phyloP scores from a whole-genome alignment of 2,113 vertebrate species.

The Thymallus thymallus region DNA sequence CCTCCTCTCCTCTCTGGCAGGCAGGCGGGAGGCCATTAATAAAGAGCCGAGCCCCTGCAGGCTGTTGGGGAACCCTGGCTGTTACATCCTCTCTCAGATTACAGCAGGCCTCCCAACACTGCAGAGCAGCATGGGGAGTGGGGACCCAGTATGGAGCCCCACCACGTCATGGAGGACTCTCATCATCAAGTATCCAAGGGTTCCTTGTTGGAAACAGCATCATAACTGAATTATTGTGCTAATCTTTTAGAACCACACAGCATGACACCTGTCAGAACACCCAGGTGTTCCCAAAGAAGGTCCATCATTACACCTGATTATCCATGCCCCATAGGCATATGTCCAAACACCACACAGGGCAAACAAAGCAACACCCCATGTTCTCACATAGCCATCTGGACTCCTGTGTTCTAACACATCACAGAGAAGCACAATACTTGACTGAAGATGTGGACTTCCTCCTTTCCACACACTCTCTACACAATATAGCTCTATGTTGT shows the following conservation, averaged over 20 bases:
- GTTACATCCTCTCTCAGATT: neutral
- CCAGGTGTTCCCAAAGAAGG: too few relatives aligned
- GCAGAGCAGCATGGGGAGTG: neutral
- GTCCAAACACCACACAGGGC: too few relatives aligned
- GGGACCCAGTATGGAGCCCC: neutral
- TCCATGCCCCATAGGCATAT: too few relatives aligned
- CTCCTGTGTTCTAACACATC: neutral
- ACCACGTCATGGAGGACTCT: neutral
- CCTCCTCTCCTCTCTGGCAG: neutral
- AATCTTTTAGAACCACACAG: too few relatives aligned
- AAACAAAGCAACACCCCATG: too few relatives aligned
- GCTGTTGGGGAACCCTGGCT: constrained; percentile 2
- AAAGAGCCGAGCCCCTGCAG: constrained; percentile 8
- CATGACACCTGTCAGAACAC: too few relatives aligned
- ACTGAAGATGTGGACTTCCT: neutral
- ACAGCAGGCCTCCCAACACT: neutral
- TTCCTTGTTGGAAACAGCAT: too few relatives aligned
- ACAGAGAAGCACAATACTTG: neutral
- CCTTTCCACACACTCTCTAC: neutral
- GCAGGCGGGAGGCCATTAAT: constrained; percentile 20
- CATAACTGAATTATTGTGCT: too few relatives aligned
- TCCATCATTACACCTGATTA: too few relatives aligned
- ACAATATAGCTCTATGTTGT: too few relatives aligned
- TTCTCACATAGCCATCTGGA: neutral
- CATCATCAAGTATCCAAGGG: too few relatives aligned